Percentiles rank a stretch among this genome's conserved stretches.
These are phyloP conservation scores for Palythoa grandis DNA, from an alignment of 92 coral and sea anemone genomes.

Conservation along the genomic window DNA sequence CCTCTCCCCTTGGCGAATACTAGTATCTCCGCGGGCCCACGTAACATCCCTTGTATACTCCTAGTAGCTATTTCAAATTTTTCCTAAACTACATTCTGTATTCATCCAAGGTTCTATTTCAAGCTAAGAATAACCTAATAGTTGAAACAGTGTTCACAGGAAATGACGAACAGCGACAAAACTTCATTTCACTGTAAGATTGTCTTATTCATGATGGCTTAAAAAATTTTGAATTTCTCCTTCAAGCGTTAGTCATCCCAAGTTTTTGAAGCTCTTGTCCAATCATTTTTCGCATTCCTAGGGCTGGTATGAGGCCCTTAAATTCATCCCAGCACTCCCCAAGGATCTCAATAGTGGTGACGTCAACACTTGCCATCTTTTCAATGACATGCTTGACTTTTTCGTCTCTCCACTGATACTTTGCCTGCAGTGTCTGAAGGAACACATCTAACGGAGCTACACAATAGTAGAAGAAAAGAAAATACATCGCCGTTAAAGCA, in stretches of 20 bases:
- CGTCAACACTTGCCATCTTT: conserved; percentile 58
- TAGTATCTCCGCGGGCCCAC: too few relatives aligned
- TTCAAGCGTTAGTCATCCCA: conserved; percentile 6
- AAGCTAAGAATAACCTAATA: too few relatives aligned
- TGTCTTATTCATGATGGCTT: too few relatives aligned
- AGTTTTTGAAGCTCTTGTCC: conserved; percentile 2
- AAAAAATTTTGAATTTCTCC: neutral
- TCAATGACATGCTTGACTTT: conserved; percentile 35
- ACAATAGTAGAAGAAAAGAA: neutral
- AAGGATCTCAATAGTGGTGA: conserved; percentile 63
- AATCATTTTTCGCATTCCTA: conserved; percentile 30
- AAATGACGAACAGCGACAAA: too few relatives aligned
- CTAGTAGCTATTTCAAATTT: too few relatives aligned
- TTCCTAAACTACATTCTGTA: too few relatives aligned
- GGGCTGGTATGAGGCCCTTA: conserved; percentile 34
- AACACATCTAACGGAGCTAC: conserved; percentile 55
- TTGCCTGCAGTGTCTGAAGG: conserved; percentile 50
- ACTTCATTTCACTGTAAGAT: too few relatives aligned
- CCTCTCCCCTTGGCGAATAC: too few relatives aligned
- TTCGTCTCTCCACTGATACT: conserved; percentile 50
- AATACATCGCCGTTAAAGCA: neutral
- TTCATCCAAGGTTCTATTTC: too few relatives aligned
- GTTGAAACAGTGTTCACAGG: too few relatives aligned
- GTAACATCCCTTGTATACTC: too few relatives aligned
- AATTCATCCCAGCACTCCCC: conserved; percentile 70